Evolutionary conservation across 2,797 vertebrate genomes (phyloP).

Genomic region (Etheostoma perlongum): DNA sequence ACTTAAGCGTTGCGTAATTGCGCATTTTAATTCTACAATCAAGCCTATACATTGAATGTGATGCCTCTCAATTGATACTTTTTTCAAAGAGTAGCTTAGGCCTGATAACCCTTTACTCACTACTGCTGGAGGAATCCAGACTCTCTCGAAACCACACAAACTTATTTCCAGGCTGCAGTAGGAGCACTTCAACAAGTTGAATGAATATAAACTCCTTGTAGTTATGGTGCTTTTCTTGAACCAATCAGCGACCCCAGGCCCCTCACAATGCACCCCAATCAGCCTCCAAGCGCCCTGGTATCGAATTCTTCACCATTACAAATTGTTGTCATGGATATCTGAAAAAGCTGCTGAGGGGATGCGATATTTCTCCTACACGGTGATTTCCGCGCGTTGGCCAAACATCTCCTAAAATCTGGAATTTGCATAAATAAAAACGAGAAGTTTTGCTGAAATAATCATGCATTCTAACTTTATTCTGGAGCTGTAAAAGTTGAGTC

Average conservation of each 20-base stretch:
- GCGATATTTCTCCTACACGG: slow-evolving; percentile 88
- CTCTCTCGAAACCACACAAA: slow-evolving; percentile 72
- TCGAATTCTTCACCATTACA: slow-evolving; percentile 97
- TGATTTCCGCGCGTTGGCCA: slow-evolving; percentile 75
- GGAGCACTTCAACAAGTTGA: slow-evolving; percentile 95
- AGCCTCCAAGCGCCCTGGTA: slow-evolving; percentile 94
- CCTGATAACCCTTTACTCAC: slow-evolving; percentile 61
- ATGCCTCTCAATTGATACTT: background rate
- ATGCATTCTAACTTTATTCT: slow-evolving; percentile 79
- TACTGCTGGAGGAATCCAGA: slow-evolving; percentile 58
- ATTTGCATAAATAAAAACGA: background rate
- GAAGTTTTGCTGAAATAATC: slow-evolving; percentile 41
- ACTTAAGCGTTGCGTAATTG: slow-evolving; percentile 23
- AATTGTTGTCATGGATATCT: slow-evolving; percentile 98
- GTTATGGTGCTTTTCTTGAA: slow-evolving; percentile 94
- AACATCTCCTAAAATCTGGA: slow-evolving; percentile 40
- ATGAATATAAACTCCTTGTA: slow-evolving; percentile 96
- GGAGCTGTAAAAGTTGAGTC: slow-evolving; percentile 78
- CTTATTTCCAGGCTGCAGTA: slow-evolving; percentile 79
- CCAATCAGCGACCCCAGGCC: slow-evolving; percentile 99
- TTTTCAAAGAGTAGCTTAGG: background rate
- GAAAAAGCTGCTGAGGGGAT: slow-evolving; percentile 90
- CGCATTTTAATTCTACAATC: slow-evolving; percentile 3
- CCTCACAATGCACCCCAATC: slow-evolving; percentile 99
- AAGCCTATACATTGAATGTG: background rate